Base-by-base conservation (phyloP, 2,797 vertebrate genomes). In the Scarus forsteni region DNA sequence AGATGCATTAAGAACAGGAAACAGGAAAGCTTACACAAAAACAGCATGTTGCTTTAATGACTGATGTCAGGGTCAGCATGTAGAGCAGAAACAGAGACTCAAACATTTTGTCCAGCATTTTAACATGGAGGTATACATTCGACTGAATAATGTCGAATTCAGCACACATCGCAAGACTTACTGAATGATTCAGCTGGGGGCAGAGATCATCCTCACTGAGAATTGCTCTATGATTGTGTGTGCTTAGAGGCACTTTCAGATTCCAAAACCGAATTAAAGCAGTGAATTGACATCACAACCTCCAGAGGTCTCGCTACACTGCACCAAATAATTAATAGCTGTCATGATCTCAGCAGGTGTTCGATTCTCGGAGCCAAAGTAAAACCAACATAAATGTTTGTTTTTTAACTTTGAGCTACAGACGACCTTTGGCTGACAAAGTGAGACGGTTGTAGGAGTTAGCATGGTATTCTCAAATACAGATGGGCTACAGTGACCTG, bases 171-270 rank as follows among this genome's bases (percentile, higher is more conserved):
- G 34, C 50, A 40, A 10, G 48, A 69, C 74, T 73, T 54, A 19
- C 77, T 85, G 80, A 88, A 85, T 84, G 77, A 88, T 81, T 84
- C 74, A 86, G 27, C 75, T 0, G 52, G 19, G 75, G 77, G 54
- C 72, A 70, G 0, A 84, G 78, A 86, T 85, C 81, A 16, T 3
- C 51, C 9, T 16, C 75, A 46, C 66, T 79, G 74, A 60, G 45
- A 80, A 87, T 75, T 80, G 86, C 81, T 90, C 90, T 73, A 79
- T 61, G 87, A 90, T 83, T 86, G 82, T 81, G 27, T 2, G 73
- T 58, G 69, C 83, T 75, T 62, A 79, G 62, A 81, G 70, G 64
- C 60, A n/a, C 81, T 88, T 83, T 72, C 60, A 80, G 46, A 68
- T 60, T 49, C 51, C 62, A 18, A 60, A 78, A 16, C 42, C 39